Base-by-base conservation (phyloP, 2,797 vertebrate species). In the Discoglossus pictus region DNA sequence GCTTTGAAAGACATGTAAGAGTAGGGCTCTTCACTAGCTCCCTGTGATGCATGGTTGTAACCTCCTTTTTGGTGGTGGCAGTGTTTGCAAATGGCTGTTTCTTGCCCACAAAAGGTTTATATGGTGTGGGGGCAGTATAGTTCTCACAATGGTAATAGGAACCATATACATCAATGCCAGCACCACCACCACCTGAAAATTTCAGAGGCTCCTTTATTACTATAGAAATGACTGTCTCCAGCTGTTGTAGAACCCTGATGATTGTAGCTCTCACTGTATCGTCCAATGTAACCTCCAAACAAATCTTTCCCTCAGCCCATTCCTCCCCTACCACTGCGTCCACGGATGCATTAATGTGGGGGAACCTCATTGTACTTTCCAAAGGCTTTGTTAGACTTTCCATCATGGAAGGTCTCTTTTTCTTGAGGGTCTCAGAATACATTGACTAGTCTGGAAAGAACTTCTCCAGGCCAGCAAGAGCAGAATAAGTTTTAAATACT, bases 201-300 rank as follows among this genome's bases (percentile, higher is more conserved):
- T n/a, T n/a, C n/a, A n/a, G n/a, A n/a, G n/a, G n/a, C n/a, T n/a
- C n/a, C n/a, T n/a, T n/a, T n/a, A n/a, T n/a, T n/a, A n/a, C n/a
- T n/a, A n/a, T n/a, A n/a, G n/a, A n/a, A n/a, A n/a, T n/a, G n/a
- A 97, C 94, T 97, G 80, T 95, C 95, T 84, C 93, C 93, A 0
- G 92, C 87, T 58, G 89, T 93, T 0, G 88, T 78, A 1, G 78
- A 93, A 82, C 88, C 94, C 38, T 92, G 93, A 8, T 96, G 96
- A 20, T 93, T 93, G 11, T 93, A 95, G 10, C 88, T 89, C 44
- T 93, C 93, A 20, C 80, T 88, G 86, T 91, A 74, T 9, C 68
- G 52, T 1, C 61, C 48, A 5, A 61, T 61, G 16, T 64, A 64
- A 44, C 68, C 68, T 58, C 11, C 1, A 25, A n/a, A 1, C 25